A percentile compares a stretch with the other conserved stretches of the same genome.
These are phyloP conservation scores for Trachops cirrhosus DNA, from an alignment of 2,797 vertebrate species.

Conservation along the genomic window DNA sequence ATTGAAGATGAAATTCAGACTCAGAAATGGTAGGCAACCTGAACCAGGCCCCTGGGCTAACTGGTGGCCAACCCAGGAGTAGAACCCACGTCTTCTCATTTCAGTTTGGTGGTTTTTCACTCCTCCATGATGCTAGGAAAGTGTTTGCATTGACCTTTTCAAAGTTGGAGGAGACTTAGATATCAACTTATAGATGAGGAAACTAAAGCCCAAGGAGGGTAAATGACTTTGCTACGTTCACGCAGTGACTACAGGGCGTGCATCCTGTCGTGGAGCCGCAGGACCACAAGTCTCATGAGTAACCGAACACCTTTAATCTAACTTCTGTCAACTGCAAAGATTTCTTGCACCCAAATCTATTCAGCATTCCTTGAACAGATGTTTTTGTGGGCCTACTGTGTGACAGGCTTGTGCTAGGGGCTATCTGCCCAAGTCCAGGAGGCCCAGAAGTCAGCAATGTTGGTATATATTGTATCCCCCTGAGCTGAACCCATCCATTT, in stretches of 20 bases:
- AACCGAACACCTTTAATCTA: background rate
- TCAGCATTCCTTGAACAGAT: background rate
- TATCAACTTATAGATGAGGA: background rate
- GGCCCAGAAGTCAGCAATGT: background rate
- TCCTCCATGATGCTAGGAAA: background rate
- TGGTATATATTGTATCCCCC: background rate
- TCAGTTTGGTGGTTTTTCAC: background rate
- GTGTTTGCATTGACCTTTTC: background rate
- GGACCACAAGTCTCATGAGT: background rate
- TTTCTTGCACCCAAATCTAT: background rate
- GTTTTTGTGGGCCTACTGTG: background rate
- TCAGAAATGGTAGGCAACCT: background rate
- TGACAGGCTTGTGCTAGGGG: background rate
- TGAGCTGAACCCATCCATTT: background rate
- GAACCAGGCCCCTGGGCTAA: background rate
- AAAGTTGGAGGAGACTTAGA: background rate
- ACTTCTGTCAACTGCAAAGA: background rate
- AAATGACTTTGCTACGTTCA: background rate
- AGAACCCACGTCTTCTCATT: background rate
- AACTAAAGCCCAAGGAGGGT: background rate
- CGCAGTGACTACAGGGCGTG: background rate
- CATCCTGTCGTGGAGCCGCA: background rate
- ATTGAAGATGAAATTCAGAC: background rate
- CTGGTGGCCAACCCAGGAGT: background rate
- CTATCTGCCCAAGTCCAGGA: no score